These are phyloP conservation scores for Dryobates pubescens DNA, from an alignment of 2,797 vertebrate species.

Conservation along the genomic window DNA sequence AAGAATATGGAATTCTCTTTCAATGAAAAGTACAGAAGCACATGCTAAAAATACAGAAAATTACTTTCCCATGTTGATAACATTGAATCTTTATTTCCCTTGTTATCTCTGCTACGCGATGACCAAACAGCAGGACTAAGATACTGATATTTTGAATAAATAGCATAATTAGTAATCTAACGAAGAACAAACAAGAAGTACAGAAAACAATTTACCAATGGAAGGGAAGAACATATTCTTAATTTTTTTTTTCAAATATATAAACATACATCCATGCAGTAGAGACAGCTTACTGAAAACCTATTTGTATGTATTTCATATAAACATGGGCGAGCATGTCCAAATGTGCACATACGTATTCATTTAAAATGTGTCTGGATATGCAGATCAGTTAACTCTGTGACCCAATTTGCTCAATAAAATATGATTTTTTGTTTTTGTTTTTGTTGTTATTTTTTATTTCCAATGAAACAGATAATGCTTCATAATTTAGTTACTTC, in stretches of 20 bases:
- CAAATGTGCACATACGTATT: not conserved
- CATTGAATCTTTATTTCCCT: not conserved
- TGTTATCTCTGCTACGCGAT: not conserved
- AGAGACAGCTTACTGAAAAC: not conserved
- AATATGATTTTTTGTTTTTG: not conserved
- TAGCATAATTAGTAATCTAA: not conserved
- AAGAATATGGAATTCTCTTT: constrained; percentile 23
- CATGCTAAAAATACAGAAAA: not conserved
- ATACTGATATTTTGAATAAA: not conserved
- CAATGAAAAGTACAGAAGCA: not conserved
- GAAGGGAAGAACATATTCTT: not conserved
- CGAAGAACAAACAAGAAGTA: not conserved
- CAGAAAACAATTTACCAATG: not conserved
- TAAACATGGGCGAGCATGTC: not conserved
- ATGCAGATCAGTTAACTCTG: not conserved
- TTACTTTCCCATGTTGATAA: not conserved
- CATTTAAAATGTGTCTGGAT: not conserved
- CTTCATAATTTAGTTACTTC: not conserved
- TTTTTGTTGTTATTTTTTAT: not conserved
- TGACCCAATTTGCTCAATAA: not conserved
- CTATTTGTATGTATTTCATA: not conserved
- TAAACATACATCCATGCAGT: not conserved
- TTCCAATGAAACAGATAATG: not conserved
- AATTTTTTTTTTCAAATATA: not conserved
- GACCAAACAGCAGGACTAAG: not conserved